Percentiles rank a stretch among this genome's conserved stretches.
Evolutionary conservation across 2,888 invertebrate genomes (phyloP).

Genomic region (Dolomedes plantarius): DNA sequence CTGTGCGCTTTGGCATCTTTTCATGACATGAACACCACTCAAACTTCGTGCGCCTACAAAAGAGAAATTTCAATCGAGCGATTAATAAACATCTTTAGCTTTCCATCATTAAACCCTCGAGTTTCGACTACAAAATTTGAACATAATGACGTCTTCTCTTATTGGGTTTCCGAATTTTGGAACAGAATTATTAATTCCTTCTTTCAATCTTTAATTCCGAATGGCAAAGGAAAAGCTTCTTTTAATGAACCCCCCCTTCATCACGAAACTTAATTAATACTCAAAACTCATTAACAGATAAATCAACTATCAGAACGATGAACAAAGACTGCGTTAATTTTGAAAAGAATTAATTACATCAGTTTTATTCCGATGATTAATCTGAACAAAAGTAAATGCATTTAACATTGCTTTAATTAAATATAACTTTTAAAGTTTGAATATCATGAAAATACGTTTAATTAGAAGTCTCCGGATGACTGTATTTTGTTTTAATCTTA

Average conservation of each 20-base stretch:
- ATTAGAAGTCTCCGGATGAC: neutral
- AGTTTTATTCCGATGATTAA: slow-evolving; percentile 5
- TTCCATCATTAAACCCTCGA: neutral
- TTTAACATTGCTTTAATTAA: neutral
- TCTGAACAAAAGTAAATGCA: neutral
- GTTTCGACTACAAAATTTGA: neutral
- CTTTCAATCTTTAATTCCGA: neutral
- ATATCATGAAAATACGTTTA: neutral
- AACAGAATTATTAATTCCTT: slow-evolving; percentile 1
- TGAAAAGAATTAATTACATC: slow-evolving; percentile 8
- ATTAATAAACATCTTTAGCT: neutral
- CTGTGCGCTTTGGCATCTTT: too few species aligned
- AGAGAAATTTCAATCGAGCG: neutral
- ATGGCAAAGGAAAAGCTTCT: neutral
- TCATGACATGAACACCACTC: too few species aligned
- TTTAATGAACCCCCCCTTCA: slow-evolving; percentile 9
- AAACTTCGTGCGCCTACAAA: neutral
- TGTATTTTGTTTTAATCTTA: neutral
- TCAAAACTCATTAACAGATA: slow-evolving; percentile 3
- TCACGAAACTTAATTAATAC: slow-evolving; percentile 1
- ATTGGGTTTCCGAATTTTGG: neutral
- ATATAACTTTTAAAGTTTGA: neutral
- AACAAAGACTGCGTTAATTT: slow-evolving; percentile 15
- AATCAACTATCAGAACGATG: neutral
- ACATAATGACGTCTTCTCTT: neutral